Evolutionary conservation across 2,888 invertebrate genomes (phyloP), one percentile per base, ranked within the genome.

Genomic region (Tillus elongatus): DNA sequence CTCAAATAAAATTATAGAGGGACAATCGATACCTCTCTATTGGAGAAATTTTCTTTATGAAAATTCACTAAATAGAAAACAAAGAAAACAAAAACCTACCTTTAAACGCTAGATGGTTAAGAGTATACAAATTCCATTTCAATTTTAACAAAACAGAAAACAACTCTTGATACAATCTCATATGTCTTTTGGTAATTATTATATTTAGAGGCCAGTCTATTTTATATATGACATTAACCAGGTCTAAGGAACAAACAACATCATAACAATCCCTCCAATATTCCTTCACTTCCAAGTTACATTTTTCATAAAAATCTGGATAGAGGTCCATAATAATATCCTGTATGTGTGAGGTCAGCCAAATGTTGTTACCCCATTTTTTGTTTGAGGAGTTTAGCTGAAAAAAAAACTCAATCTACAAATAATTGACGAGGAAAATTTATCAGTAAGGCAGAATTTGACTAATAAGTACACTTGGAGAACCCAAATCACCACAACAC

Each of bases 71-170:
- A n/a, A n/a, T n/a, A n/a, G n/a, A n/a, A n/a, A n/a, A n/a, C n/a
- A n/a, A n/a, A n/a, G n/a, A n/a, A n/a, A n/a, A n/a, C n/a, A n/a
- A n/a, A 8, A 12, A 19, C 42, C 39, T 44, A 63, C 64, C 63
- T 38, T 47, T 46, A 39, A 63, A 61, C 15, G 41, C 45, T 15
- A 65, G 40, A 37, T 56, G 54, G 44, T 61, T 63, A 14, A 64
- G 43, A 2, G 60, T 60, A 34, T 61, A 56, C 12, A 64, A 36
- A 2, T 59, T 63, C 64, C 66, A 65, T 44, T 66, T 64, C 2
- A 65, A 42, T 36, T 57, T 59, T 44, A 66, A 41, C 4, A 64
- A 50, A 38, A 64, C 58, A 29, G 54, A 50, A 42, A 64, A 66
- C n/a, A 63, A 38, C 6, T 58, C 54, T 33, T 53, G 48, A 35